Percentiles rank a stretch among this genome's conserved stretches.
Conservation (phyloP, 2,888 invertebrate genomes). For the Argyresthia goedartella region DNA sequence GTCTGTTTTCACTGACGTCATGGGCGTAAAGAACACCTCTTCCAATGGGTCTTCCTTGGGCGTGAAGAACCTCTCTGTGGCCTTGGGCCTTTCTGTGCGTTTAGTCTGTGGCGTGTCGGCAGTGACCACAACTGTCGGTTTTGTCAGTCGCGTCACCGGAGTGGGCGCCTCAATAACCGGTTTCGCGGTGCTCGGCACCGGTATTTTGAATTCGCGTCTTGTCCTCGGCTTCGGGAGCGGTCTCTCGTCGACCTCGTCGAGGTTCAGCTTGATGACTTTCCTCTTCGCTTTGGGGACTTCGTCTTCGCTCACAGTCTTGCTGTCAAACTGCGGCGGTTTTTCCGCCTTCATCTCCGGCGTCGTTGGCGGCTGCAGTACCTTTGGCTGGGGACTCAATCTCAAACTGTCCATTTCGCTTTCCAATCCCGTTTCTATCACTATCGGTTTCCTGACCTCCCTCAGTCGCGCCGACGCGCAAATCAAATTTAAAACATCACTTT, state of each 20-base stretch:
- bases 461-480: slow-evolving; percentile 31
- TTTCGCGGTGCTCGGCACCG: slow-evolving; percentile 31
- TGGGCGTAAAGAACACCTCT: slow-evolving; percentile 47
- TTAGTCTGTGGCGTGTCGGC: slow-evolving; percentile 16
- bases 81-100: slow-evolving; percentile 7
- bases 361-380: slow-evolving; percentile 15
- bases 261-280: slow-evolving; percentile 36
- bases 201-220: slow-evolving; percentile 39
- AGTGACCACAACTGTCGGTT: slow-evolving; percentile 22
- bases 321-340: slow-evolving; percentile 17
- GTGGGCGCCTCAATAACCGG: slow-evolving; percentile 37
- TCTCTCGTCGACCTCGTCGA: slow-evolving; percentile 26
- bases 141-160: slow-evolving; percentile 23
- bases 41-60: slow-evolving; percentile 25
- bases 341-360: slow-evolving; percentile 31
- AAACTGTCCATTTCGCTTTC: slow-evolving; percentile 23
- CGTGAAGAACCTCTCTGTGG: slow-evolving; percentile 28
- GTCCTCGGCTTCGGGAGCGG: slow-evolving; percentile 4
- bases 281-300: slow-evolving; percentile 37
- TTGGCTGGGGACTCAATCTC: slow-evolving; percentile 23
- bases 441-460: slow-evolving; percentile 16
- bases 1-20: slow-evolving; percentile 40
- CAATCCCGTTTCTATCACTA: background rate
- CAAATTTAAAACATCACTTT: slow-evolving; percentile 39
- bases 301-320: slow-evolving; percentile 30